A percentile compares a stretch with the other conserved stretches of the same genome.
phyloP scores from a whole-genome alignment of 2,113 vertebrate genomes.

The Pseudonaja textilis region DNA sequence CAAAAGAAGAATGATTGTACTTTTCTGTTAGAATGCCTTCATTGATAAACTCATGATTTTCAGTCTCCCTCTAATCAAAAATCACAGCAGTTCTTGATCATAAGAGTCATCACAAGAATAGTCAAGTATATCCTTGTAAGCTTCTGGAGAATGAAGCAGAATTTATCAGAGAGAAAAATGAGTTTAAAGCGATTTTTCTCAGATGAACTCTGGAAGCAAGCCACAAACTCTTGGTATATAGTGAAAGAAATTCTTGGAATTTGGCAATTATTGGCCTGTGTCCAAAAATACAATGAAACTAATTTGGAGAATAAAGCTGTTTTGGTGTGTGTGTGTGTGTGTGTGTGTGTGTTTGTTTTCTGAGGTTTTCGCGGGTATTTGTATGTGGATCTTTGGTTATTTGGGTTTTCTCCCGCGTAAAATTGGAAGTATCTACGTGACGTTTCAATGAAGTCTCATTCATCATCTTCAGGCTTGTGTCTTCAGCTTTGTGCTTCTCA shows the following conservation, averaged over 20 bases:
- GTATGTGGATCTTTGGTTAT: no score
- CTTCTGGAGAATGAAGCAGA: neutral
- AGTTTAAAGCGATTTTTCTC: neutral
- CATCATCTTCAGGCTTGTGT: no score
- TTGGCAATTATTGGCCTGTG: neutral
- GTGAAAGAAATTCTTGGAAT: neutral
- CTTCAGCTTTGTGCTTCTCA: no score
- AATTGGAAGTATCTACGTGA: no score
- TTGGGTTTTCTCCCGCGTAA: no score
- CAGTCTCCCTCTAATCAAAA: neutral
- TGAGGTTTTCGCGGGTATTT: no score
- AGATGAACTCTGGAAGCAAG: neutral
- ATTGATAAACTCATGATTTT: constrained; percentile 19
- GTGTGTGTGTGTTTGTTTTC: no score
- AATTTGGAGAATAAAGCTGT: neutral
- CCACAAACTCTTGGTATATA: neutral
- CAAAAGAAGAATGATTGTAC: neutral
- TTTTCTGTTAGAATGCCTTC: neutral
- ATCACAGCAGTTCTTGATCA: neutral
- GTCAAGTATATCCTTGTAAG: neutral
- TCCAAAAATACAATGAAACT: neutral
- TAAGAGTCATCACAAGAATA: neutral
- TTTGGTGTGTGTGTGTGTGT: no score
- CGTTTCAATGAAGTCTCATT: no score
- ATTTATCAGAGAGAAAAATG: neutral